Conservation (phyloP, 1,140 invertebrate genomes). For the Rhysida immarginata region DNA sequence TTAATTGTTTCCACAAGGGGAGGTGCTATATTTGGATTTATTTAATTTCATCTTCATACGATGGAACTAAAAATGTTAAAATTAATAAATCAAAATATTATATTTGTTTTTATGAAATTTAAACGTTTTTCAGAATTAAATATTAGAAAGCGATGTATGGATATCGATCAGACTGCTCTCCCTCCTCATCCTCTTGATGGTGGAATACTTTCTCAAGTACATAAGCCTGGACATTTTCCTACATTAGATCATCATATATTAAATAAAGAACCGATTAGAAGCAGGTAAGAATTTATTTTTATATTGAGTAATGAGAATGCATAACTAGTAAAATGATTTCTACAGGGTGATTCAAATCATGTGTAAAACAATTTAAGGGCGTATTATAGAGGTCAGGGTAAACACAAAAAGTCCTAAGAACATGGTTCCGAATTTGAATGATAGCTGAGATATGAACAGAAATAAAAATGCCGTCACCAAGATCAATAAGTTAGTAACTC, state of each 20-base stretch:
- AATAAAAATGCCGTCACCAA: no score
- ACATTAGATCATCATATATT: slow-evolving; percentile 55
- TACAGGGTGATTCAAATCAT: no score
- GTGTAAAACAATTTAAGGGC: no score
- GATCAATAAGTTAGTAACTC: no score
- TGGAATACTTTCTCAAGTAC: slow-evolving; percentile 14
- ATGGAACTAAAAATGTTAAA: not conserved
- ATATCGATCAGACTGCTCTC: slow-evolving; percentile 60
- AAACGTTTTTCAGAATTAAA: slow-evolving; percentile 39
- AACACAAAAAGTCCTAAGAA: no score
- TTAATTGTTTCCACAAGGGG: not conserved
- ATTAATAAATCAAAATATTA: not conserved
- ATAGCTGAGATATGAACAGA: no score
- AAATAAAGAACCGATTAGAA: slow-evolving; percentile 54
- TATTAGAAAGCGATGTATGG: slow-evolving; percentile 51
- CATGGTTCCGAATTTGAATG: no score
- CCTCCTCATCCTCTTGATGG: slow-evolving; percentile 45
- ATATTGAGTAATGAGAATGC: no score
- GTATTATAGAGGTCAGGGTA: no score
- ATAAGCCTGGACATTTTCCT: slow-evolving; percentile 45
- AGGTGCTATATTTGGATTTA: not conserved
- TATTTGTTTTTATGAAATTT: no score
- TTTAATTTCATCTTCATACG: not conserved
- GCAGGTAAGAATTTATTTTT: slow-evolving; percentile 37
- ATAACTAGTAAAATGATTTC: no score